Conservation (phyloP, 1,140 invertebrate genomes). For the Holcopasites calliopsidis region DNA sequence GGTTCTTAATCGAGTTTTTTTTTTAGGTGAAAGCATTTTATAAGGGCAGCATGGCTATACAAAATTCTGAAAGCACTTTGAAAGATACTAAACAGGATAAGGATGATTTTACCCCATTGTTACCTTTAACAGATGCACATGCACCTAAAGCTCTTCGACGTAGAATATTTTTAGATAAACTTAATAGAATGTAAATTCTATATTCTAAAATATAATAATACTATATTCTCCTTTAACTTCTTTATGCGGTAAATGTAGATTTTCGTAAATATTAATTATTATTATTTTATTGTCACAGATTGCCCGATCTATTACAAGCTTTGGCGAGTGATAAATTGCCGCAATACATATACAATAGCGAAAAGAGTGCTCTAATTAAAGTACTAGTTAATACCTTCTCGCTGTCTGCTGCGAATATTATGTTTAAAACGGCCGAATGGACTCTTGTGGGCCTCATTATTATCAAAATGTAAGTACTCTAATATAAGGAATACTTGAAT, state of each 20-base stretch:
- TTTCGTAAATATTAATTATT: not conserved
- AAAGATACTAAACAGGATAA: conserved; percentile 35
- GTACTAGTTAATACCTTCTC: conserved; percentile 76
- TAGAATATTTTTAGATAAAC: conserved; percentile 77
- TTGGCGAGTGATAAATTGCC: conserved; percentile 57
- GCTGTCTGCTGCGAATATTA: conserved; percentile 76
- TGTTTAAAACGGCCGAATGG: conserved; percentile 78
- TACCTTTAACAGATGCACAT: conserved; percentile 75
- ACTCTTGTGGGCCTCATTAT: conserved; percentile 76
- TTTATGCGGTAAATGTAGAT: too few relatives aligned
- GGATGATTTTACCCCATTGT: conserved; percentile 50
- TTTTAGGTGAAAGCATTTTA: conserved; percentile 74
- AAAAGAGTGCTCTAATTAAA: conserved; percentile 64
- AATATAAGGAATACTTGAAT: conserved; percentile 20
- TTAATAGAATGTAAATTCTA: conserved; percentile 73
- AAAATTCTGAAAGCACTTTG: conserved; percentile 42
- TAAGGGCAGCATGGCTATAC: conserved; percentile 66
- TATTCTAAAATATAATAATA: not conserved
- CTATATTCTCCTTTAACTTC: too few relatives aligned
- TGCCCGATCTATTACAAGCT: conserved; percentile 74
- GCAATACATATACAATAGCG: conserved; percentile 57
- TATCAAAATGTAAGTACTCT: conserved; percentile 76
- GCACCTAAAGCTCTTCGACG: conserved; percentile 74
- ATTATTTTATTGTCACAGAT: conserved; percentile 56
- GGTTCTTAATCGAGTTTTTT: conserved; percentile 11